phyloP scores from a whole-genome alignment of 2,888 invertebrate genomes.

The Deladenus siricidicola region DNA sequence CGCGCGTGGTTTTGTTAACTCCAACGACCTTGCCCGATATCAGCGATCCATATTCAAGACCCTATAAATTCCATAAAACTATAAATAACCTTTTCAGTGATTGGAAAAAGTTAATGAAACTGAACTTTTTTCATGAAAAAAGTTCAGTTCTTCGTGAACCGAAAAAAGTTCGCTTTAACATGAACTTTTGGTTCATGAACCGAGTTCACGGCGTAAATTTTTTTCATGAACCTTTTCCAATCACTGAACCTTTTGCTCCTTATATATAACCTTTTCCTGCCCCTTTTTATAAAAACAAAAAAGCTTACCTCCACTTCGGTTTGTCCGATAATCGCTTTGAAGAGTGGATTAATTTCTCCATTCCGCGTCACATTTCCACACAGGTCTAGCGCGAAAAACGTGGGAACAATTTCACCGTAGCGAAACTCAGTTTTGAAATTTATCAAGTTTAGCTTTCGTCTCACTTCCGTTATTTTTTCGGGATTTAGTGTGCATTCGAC shows the following conservation, averaged over 20 bases:
- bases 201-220: too few relatives aligned
- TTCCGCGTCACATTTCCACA: background rate
- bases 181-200: too few relatives aligned
- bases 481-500: slow-evolving; percentile 27
- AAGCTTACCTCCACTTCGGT: background rate
- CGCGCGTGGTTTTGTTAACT: slow-evolving; percentile 17
- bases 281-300: background rate
- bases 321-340: background rate
- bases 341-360: background rate
- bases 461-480: slow-evolving; percentile 20
- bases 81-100: too few relatives aligned
- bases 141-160: too few relatives aligned
- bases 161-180: too few relatives aligned
- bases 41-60: slow-evolving; percentile 17
- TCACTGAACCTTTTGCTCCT: too few relatives aligned
- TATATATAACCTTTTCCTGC: background rate
- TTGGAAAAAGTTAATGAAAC: too few relatives aligned
- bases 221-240: too few relatives aligned
- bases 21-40: slow-evolving; percentile 16
- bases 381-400: slow-evolving; percentile 10
- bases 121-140: too few relatives aligned
- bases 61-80: too few relatives aligned
- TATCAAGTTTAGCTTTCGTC: slow-evolving; percentile 20
- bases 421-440: slow-evolving; percentile 14
- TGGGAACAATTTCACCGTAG: slow-evolving; percentile 13